Conservation (phyloP, 2,797 vertebrate species). For the Megaceryle alcyon region DNA sequence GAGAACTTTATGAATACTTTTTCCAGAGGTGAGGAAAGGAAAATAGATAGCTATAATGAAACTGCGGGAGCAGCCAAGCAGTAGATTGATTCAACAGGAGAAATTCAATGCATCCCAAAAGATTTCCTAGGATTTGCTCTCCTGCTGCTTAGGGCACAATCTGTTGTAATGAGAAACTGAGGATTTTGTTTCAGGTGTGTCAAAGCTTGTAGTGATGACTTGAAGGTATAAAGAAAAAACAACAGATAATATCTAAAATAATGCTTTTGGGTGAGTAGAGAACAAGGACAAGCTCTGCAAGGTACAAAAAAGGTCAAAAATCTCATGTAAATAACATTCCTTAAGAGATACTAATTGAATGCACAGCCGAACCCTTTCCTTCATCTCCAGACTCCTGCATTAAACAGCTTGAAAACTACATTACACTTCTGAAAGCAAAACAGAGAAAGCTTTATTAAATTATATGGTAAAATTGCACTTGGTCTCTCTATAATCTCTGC, state of each 20-base stretch:
- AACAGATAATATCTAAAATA: slow-evolving; percentile 44
- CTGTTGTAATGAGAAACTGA: slow-evolving; percentile 75
- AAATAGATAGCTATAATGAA: slow-evolving; percentile 71
- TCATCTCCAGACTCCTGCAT: not conserved
- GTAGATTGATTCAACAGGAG: slow-evolving; percentile 78
- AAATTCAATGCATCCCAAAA: slow-evolving; percentile 74
- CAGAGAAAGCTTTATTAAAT: slow-evolving; percentile 15
- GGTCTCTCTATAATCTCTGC: not conserved
- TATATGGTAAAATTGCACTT: not conserved
- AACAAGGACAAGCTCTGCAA: not conserved
- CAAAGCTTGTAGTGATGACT: slow-evolving; percentile 50
- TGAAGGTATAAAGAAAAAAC: slow-evolving; percentile 28
- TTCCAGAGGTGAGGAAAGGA: slow-evolving; percentile 63
- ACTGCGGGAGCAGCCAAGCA: slow-evolving; percentile 72
- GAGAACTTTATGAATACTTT: slow-evolving; percentile 57
- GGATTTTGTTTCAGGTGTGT: slow-evolving; percentile 70
- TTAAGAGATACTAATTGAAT: slow-evolving; percentile 41
- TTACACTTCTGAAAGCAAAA: not conserved
- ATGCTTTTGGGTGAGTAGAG: slow-evolving; percentile 13
- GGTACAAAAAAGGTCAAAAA: not conserved
- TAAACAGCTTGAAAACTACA: slow-evolving; percentile 19
- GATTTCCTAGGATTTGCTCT: slow-evolving; percentile 68
- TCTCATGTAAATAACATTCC: not conserved
- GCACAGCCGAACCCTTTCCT: not conserved
- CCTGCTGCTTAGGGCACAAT: slow-evolving; percentile 67